Evolutionary conservation across 2,797 vertebrate species (phyloP), one percentile per base, ranked within the genome.

Genomic region (Miopithecus talapoin): DNA sequence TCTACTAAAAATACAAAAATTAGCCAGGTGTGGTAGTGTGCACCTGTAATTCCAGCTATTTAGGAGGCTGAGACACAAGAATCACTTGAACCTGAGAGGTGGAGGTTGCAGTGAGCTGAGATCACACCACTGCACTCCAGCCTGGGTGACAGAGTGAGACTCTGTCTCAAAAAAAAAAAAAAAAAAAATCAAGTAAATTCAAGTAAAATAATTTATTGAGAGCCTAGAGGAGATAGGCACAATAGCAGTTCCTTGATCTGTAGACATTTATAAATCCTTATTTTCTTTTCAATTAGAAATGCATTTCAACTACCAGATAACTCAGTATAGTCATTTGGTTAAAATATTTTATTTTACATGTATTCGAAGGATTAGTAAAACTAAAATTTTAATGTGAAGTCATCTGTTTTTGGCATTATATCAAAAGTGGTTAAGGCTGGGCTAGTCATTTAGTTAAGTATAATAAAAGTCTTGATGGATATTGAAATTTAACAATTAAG

Each of bases 391-490:
- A 85, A 80, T 75, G 41, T 61, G 28, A 85, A 80, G 8, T 61
- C 33, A 68, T 78, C 36, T 93, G 22, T 91, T 64, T 93, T 97
- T 85, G 79, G n/a, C 36, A 89, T 88, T 14, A 8, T 88, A n/a
- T 95, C 26, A 95, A 80, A 76, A 91, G 72, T 95, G 10, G 57
- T 91, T 96, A 91, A 85, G 91, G 19, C 6, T 86, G 22, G 36
- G 33, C 28, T 96, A 57, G 46, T 85, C 30, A 64, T 93, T 85
- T 89, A 95, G 48, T 88, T 94, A 93, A 81, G 6, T 80, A 13
- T 85, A 93, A 91, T 93, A 41, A 91, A 97, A 96, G n/a, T 92
- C 21, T 90, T 85, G 48, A 85, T 90, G 72, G 89, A 79, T 89
- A 79, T n/a, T 53, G 41, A 96, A 81, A 80, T 84, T 53, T 78